Conservation (phyloP, 2,113 vertebrate genomes). For the Ovis aries region ARS-UI_Ramb_v3.0 NC_056063.1:21427001-21427500, state of each 20-base stretch:
- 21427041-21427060: background rate
- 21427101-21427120: background rate
- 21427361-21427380: background rate
- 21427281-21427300: background rate
- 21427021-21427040: background rate
- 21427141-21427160: background rate
- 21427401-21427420: background rate
- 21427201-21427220: background rate
- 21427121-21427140: background rate
- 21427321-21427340: background rate
- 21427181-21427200: background rate
- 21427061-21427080: background rate
- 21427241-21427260: background rate
- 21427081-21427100: background rate
- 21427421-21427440: background rate
- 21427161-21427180: background rate
- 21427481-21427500: background rate
- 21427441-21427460: background rate
- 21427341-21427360: background rate
- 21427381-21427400: background rate
- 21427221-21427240: background rate
- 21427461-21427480: background rate
- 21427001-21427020: background rate
- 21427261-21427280: slow-evolving; percentile 8
- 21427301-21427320: background rate